A percentile compares a stretch with the other conserved stretches of the same genome.
Conservation (phyloP, 2,797 vertebrate genomes). For the Nannoperca obscura region DNA sequence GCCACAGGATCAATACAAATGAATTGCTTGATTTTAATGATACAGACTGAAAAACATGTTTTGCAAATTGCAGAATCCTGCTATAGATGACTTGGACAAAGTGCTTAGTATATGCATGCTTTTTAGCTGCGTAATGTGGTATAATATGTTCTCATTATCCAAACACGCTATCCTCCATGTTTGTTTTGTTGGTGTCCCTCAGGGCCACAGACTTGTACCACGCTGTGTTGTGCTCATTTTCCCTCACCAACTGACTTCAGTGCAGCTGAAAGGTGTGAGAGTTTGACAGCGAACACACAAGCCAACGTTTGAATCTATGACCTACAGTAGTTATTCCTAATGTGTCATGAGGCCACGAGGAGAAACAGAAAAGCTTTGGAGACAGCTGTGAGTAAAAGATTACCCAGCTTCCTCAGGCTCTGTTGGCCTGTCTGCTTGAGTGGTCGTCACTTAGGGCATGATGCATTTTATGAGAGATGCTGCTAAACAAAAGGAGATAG, state of each 20-base stretch:
- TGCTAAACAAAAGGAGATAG: slow-evolving; percentile 32
- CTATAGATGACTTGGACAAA: slow-evolving; percentile 13
- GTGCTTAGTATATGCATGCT: slow-evolving; percentile 9
- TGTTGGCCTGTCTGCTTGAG: slow-evolving; percentile 49
- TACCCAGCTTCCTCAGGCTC: slow-evolving; percentile 42
- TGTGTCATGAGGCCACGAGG: slow-evolving; percentile 42
- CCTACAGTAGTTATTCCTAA: slow-evolving; percentile 39
- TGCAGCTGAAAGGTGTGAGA: slow-evolving; percentile 38
- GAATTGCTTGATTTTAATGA: neutral
- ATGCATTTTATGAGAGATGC: slow-evolving; percentile 32
- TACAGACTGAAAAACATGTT: neutral
- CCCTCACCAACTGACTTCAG: slow-evolving; percentile 47
- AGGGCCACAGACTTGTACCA: slow-evolving; percentile 28
- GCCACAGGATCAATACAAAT: neutral
- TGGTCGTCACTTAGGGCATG: slow-evolving; percentile 43
- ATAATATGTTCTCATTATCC: slow-evolving; percentile 48
- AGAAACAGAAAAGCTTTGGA: slow-evolving; percentile 39
- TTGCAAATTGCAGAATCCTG: slow-evolving; percentile 7
- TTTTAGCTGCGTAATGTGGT: slow-evolving; percentile 32
- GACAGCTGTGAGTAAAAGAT: slow-evolving; percentile 60
- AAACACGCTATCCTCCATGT: slow-evolving; percentile 22
- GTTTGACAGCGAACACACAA: slow-evolving; percentile 44
- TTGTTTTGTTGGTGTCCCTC: slow-evolving; percentile 37
- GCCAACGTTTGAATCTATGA: slow-evolving; percentile 32
- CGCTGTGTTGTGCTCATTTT: slow-evolving; percentile 33